Evolutionary conservation across 2,888 invertebrate species (phyloP).

Genomic region (Apamea epomidion): DNA sequence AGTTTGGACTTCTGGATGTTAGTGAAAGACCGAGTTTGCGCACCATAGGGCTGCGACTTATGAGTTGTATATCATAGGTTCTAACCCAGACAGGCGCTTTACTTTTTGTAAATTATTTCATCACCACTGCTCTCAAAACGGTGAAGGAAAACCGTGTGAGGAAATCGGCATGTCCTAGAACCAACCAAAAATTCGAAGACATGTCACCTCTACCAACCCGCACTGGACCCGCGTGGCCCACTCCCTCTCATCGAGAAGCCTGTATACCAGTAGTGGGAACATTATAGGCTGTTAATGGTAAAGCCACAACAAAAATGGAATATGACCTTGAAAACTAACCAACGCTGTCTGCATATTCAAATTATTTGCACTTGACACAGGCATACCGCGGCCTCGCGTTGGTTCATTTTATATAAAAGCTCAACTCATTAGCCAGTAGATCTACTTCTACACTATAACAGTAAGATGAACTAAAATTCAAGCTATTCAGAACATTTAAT

Average conservation of each 20-base stretch:
- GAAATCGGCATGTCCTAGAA: background rate
- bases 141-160: no score
- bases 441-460: constrained; percentile 12
- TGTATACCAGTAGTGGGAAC: background rate
- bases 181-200: background rate
- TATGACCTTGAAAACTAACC: constrained; percentile 14
- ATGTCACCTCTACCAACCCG: background rate
- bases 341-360: constrained; percentile 1
- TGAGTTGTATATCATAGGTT: no score
- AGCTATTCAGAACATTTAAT: background rate
- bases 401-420: constrained; percentile 17
- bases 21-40: no score
- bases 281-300: no score
- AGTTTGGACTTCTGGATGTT: no score
- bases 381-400: constrained; percentile 11
- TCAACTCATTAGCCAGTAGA: constrained; percentile 6
- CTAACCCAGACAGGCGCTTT: no score
- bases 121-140: background rate
- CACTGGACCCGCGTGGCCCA: background rate
- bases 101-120: no score
- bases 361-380: constrained; percentile 4
- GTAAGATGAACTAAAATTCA: constrained; percentile 3
- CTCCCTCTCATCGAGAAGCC: background rate
- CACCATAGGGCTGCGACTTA: no score
- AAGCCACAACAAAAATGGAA: background rate